These are phyloP conservation scores for Gallinago media DNA, from an alignment of 2,113 vertebrate species.

Conservation along the genomic window DNA sequence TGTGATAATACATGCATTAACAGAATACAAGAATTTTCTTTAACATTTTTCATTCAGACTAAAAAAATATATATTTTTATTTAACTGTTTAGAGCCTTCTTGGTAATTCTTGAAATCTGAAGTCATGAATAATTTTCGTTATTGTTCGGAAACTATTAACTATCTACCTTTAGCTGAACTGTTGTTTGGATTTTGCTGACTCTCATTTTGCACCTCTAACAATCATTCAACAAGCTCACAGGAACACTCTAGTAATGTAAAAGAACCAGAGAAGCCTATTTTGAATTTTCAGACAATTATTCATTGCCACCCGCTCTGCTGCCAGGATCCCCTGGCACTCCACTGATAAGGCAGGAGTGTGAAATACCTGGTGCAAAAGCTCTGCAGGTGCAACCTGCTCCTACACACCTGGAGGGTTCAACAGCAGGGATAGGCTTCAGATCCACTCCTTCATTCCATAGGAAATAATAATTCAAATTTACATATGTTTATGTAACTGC, in stretches of 20 bases:
- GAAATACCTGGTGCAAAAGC: neutral
- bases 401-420: neutral
- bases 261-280: neutral
- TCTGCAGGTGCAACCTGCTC: neutral
- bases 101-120: neutral
- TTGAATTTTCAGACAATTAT: neutral
- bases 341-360: neutral
- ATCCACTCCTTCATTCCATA: neutral
- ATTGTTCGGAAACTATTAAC: neutral
- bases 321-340: neutral
- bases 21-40: neutral
- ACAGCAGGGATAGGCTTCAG: neutral
- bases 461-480: accelerated
- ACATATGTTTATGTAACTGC: accelerated
- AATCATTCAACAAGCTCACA: neutral
- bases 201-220: neutral
- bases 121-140: neutral
- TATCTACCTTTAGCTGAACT: neutral
- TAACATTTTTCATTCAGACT: neutral
- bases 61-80: neutral
- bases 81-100: neutral
- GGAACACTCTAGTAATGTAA: neutral
- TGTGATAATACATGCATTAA: neutral
- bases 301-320: neutral
- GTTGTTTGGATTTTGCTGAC: neutral